Base-by-base conservation (phyloP, 2,797 vertebrate species). In the Cyprinodon diabolis region DNA sequence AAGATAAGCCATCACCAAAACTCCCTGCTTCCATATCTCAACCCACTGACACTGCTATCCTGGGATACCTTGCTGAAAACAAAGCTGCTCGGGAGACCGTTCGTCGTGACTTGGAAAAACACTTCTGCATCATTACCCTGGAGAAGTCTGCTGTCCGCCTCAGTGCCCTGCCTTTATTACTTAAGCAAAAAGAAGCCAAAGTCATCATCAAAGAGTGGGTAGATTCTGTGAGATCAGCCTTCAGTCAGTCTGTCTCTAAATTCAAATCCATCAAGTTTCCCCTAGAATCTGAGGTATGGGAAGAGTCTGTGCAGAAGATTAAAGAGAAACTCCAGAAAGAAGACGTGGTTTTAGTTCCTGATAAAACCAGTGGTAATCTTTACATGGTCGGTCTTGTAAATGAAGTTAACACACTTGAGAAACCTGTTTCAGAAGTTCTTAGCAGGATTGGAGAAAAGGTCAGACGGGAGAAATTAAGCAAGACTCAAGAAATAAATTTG, bases 1-100 rank as follows among this genome's bases (percentile, higher is more conserved):
- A 95, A 85, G 93, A 96, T 40, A 94, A 91, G 58, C 96, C 95
- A 1, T 65, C 86, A 37, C 78, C 95, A 47, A 95, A 90, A 78
- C 92, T 94, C 47, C 97, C 96, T 11, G 91, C 95, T 66, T 80
- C 92, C 10, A 48, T 96, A 56, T 90, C 66, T 56, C 30, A 94
- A 71, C 74, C 86, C 3, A 60, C 96, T 71, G 93, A 95, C 74
- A 66, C 1, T 0, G 76, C 87, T 51, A 21, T 97, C 66, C 94
- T 91, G 85, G 84, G 30, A 37, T 97, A 95, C 75, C 89, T 98
- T 8, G 76, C 86, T 65, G 74, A 85, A 0, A 89, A 91, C 4
- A 73, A 51, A 0, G 71, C 54, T 5, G 84, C 93, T 55, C 54
- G 60, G 25, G 47, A 89, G 8, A 68, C 8, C 6, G n/a, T 98